Percentiles rank a stretch among this genome's conserved stretches.
Conservation (phyloP, 2,113 vertebrate species). For the Microcebus jonahi region DNA sequence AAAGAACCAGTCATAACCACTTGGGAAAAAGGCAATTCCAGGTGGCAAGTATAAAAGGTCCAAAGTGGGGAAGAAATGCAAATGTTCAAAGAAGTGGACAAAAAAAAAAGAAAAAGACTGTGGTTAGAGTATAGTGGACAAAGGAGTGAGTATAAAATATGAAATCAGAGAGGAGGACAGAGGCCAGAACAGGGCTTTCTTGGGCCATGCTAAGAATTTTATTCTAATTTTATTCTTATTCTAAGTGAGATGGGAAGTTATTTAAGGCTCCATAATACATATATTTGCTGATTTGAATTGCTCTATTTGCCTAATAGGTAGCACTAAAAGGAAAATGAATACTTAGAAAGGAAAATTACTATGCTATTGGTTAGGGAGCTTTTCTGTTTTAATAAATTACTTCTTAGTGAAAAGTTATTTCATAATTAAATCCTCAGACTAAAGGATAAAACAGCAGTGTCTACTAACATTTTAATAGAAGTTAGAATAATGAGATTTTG, state of each 20-base stretch:
- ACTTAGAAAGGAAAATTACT: constrained; percentile 55
- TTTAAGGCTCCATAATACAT: neutral
- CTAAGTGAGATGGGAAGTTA: constrained; percentile 25
- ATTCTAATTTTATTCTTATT: neutral
- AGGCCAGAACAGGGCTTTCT: neutral
- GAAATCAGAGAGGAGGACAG: constrained; percentile 10
- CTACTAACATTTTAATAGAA: constrained; percentile 73
- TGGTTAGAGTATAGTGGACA: neutral
- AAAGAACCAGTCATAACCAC: neutral
- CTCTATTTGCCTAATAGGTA: constrained; percentile 27
- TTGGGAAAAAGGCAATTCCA: constrained; percentile 9
- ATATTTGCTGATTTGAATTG: constrained; percentile 36
- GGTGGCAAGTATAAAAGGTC: neutral
- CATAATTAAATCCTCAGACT: constrained; percentile 71
- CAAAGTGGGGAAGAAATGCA: neutral
- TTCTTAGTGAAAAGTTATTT: constrained; percentile 71
- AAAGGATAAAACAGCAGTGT: constrained; percentile 58
- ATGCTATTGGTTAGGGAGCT: constrained; percentile 33
- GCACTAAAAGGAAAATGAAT: constrained; percentile 59
- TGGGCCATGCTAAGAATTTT: constrained; percentile 13
- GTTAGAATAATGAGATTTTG: constrained; percentile 75
- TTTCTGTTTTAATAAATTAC: constrained; percentile 71
- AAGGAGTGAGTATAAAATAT: neutral
- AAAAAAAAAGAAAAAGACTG: neutral
- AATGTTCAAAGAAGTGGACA: neutral